A percentile compares a stretch with the other conserved stretches of the same genome.
Evolutionary conservation across 2,113 vertebrate genomes (phyloP).

Genomic region (Cryptomyrus ogoouensis): DNA sequence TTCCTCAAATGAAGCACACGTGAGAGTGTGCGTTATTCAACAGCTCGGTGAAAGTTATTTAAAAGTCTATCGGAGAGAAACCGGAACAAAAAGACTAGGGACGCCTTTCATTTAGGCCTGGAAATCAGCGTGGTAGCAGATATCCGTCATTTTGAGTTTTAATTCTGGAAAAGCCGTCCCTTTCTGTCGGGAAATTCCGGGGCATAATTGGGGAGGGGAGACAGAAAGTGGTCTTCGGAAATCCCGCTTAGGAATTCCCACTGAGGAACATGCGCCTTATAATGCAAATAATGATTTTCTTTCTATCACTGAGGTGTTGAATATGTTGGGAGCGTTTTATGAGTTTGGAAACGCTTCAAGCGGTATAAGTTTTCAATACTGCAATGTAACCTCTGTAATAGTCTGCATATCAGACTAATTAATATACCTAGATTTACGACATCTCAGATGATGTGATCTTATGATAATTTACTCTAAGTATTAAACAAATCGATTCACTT

Average conservation of each 20-base stretch:
- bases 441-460: not conserved
- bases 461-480: not conserved
- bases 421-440: not conserved
- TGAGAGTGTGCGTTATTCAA: not conserved
- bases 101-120: not conserved
- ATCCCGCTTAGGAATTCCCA: slow-evolving; percentile 35
- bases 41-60: not conserved
- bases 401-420: not conserved
- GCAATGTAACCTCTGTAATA: not conserved
- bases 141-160: not conserved
- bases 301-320: not conserved
- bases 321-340: not conserved
- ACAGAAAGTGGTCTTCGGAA: slow-evolving; percentile 28
- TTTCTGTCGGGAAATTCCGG: slow-evolving; percentile 31
- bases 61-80: not conserved
- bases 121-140: not conserved
- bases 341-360: not conserved
- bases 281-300: not conserved
- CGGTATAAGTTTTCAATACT: not conserved
- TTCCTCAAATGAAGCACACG: not conserved
- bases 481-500: not conserved
- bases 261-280: not conserved
- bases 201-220: slow-evolving; percentile 29
- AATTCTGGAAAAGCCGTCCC: not conserved
- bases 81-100: not conserved